phyloP scores from a whole-genome alignment of 2,113 vertebrate genomes.

The Gavialis gangeticus region DNA sequence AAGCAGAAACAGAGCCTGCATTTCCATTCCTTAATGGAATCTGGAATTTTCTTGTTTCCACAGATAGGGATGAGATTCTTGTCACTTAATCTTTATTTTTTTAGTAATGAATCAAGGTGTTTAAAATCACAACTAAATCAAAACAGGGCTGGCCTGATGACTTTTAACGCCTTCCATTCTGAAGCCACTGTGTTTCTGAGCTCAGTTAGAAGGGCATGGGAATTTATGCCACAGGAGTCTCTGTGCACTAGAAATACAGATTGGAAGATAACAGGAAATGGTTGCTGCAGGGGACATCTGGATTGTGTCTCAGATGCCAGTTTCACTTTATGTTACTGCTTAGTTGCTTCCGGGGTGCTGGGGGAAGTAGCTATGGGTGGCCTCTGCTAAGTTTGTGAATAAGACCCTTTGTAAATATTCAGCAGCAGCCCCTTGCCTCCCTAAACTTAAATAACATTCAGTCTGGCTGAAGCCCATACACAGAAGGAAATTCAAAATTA shows the following conservation, averaged over 20 bases:
- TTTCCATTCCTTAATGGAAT: neutral
- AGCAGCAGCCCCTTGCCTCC: neutral
- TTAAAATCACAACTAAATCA: neutral
- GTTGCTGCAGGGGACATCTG: conserved; percentile 46
- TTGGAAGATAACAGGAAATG: neutral
- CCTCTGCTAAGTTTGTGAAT: conserved; percentile 36
- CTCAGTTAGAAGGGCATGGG: neutral
- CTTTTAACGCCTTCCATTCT: neutral
- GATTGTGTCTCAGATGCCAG: conserved; percentile 30
- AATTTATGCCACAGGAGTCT: accelerated
- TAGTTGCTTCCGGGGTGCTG: conserved; percentile 24
- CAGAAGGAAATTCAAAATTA: conserved; percentile 21
- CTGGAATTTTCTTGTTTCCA: neutral
- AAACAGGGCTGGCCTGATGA: neutral
- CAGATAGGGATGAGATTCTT: neutral
- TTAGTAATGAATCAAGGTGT: neutral
- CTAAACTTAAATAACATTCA: neutral
- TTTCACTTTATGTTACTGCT: neutral
- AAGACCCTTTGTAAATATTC: conserved; percentile 46
- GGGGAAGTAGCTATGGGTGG: neutral
- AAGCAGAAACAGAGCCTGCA: neutral
- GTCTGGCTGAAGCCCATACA: neutral
- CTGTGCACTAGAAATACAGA: conserved; percentile 6
- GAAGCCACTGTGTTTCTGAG: neutral
- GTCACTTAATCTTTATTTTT: neutral